phyloP scores from a whole-genome alignment of 1,140 invertebrate species.

The Ptiloglossa arizonensis region DNA sequence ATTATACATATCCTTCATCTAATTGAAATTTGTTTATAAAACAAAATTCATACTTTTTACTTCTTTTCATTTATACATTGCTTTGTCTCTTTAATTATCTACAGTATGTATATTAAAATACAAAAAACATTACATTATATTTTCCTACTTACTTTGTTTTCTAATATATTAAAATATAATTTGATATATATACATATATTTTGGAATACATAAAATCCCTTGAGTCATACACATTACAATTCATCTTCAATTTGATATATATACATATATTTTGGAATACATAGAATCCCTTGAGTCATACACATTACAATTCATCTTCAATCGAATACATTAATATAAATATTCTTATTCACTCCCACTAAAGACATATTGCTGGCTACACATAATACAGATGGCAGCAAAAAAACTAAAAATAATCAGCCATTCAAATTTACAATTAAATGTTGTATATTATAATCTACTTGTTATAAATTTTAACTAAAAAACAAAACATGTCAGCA shows the following conservation, averaged over 20 bases:
- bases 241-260: neutral
- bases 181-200: neutral
- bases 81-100: neutral
- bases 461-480: constrained; percentile 34
- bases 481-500: constrained; percentile 26
- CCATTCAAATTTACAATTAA: neutral
- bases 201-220: neutral
- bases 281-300: neutral
- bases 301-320: neutral
- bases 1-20: neutral
- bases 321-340: neutral
- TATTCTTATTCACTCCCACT: neutral
- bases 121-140: neutral
- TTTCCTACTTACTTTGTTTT: neutral
- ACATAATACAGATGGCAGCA: neutral
- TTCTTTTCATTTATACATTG: neutral
- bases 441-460: constrained; percentile 28
- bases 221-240: neutral
- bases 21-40: neutral
- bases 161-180: neutral
- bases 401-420: neutral
- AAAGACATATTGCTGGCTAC: neutral
- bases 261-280: neutral
- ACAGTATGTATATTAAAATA: neutral
- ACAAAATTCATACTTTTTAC: too few relatives aligned